Conservation (phyloP, 2,113 vertebrate species). For the Oreochromis aureus region DNA sequence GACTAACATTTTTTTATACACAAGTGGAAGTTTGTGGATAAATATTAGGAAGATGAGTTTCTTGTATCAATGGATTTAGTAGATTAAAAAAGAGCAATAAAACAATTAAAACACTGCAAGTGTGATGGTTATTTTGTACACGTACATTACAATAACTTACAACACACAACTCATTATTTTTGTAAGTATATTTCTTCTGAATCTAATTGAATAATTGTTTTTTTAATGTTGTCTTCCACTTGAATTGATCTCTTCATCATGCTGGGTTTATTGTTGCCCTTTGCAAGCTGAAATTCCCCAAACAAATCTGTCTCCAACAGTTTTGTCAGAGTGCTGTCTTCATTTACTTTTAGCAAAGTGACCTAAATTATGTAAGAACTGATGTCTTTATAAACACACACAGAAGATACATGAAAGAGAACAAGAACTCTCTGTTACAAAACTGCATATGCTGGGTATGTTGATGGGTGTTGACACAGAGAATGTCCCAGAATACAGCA, state of each 20-base stretch:
- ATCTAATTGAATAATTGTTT: neutral
- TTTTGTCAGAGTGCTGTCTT: neutral
- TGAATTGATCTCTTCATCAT: neutral
- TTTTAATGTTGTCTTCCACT: neutral
- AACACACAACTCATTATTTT: neutral
- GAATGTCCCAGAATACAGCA: neutral
- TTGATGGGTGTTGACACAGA: neutral
- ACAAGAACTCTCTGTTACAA: neutral
- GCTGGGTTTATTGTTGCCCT: neutral
- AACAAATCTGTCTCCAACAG: neutral
- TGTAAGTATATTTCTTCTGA: rapidly evolving
- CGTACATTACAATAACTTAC: neutral
- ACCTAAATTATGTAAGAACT: neutral
- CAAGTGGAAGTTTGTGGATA: slow-evolving; percentile 32
- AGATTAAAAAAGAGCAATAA: slow-evolving; percentile 44
- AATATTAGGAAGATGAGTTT: slow-evolving; percentile 58
- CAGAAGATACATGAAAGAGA: neutral
- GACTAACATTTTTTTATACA: neutral
- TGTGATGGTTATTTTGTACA: neutral
- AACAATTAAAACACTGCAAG: slow-evolving; percentile 38
- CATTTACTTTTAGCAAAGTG: neutral
- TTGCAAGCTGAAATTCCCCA: neutral
- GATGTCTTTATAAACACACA: neutral
- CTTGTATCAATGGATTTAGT: slow-evolving; percentile 45
- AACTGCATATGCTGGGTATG: neutral